Evolutionary conservation across 2,113 vertebrate genomes (phyloP).

Genomic region (Psammodynastes pulverulentus): DNA sequence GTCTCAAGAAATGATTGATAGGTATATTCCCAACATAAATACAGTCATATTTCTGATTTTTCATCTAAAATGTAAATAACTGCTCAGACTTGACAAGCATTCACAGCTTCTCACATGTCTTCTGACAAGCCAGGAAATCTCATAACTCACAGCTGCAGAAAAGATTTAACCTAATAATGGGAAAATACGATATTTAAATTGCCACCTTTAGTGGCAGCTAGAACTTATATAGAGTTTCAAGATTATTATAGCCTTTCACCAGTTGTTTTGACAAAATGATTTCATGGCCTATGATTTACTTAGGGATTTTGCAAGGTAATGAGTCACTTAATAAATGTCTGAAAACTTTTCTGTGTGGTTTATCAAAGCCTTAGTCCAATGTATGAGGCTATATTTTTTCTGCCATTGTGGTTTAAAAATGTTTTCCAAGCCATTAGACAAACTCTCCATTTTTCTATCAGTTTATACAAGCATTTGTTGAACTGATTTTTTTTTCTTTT

Average conservation of each 20-base stretch:
- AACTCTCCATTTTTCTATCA: conserved; percentile 4
- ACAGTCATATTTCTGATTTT: conserved; percentile 3
- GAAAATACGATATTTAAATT: conserved; percentile 58
- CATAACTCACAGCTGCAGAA: conserved; percentile 30
- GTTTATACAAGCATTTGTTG: neutral
- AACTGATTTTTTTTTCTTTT: conserved; percentile 7
- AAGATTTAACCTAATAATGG: conserved; percentile 44
- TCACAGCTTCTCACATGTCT: conserved; percentile 27
- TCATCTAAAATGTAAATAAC: conserved; percentile 18
- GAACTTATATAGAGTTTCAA: conserved; percentile 52
- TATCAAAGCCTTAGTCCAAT: conserved; percentile 29
- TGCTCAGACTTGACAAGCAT: conserved; percentile 32
- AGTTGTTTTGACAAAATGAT: conserved; percentile 51
- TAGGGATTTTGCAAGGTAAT: conserved; percentile 48
- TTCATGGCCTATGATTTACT: conserved; percentile 54
- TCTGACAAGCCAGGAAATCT: conserved; percentile 43
- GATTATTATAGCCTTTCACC: conserved; percentile 41
- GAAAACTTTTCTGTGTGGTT: conserved; percentile 50
- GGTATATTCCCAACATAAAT: neutral
- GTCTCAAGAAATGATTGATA: neutral
- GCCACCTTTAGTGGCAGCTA: conserved; percentile 51
- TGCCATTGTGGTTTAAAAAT: conserved; percentile 23
- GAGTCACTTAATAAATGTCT: conserved; percentile 43
- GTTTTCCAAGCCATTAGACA: conserved; percentile 19
- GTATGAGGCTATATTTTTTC: neutral